Percentiles rank a stretch among this genome's conserved stretches.
These are phyloP conservation scores for Botia kubotai DNA, from an alignment of 2,797 vertebrate species.

Conservation along the genomic window DNA sequence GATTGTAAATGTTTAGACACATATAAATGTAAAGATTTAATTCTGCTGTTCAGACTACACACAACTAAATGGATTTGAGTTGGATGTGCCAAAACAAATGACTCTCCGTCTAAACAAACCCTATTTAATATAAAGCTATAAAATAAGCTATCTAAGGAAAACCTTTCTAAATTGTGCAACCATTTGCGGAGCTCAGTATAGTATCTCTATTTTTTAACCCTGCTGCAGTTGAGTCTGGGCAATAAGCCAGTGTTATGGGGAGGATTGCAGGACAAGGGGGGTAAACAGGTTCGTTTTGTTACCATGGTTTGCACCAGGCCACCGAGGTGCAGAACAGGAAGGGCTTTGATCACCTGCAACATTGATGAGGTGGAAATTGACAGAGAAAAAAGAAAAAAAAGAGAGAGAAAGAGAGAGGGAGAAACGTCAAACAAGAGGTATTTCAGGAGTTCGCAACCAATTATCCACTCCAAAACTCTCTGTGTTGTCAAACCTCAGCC, in stretches of 20 bases:
- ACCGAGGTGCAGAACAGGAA: conserved; percentile 81
- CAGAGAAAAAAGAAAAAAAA: conserved; percentile 26
- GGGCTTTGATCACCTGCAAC: conserved; percentile 83
- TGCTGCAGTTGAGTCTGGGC: conserved; percentile 57
- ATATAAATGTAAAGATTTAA: neutral
- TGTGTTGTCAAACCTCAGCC: conserved; percentile 59
- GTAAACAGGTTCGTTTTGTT: conserved; percentile 78
- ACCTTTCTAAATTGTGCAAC: neutral
- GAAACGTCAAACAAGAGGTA: conserved; percentile 70
- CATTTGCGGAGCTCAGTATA: conserved; percentile 47
- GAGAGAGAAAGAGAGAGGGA: conserved; percentile 60
- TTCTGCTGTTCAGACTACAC: neutral
- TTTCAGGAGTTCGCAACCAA: conserved; percentile 66
- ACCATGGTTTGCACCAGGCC: conserved; percentile 83
- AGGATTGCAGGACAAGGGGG: conserved; percentile 59
- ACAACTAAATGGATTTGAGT: neutral
- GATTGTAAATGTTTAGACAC: too few relatives aligned
- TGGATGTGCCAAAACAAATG: neutral
- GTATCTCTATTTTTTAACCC: conserved; percentile 63
- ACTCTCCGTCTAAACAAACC: conserved; percentile 12
- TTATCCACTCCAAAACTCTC: conserved; percentile 60
- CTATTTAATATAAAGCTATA: neutral
- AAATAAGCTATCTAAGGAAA: neutral
- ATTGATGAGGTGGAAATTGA: conserved; percentile 64
- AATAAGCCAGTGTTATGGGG: conserved; percentile 60